Evolutionary conservation across 2,888 invertebrate species (phyloP), one percentile per base, ranked within the genome.

Genomic region (Ptilodon capucinus): DNA sequence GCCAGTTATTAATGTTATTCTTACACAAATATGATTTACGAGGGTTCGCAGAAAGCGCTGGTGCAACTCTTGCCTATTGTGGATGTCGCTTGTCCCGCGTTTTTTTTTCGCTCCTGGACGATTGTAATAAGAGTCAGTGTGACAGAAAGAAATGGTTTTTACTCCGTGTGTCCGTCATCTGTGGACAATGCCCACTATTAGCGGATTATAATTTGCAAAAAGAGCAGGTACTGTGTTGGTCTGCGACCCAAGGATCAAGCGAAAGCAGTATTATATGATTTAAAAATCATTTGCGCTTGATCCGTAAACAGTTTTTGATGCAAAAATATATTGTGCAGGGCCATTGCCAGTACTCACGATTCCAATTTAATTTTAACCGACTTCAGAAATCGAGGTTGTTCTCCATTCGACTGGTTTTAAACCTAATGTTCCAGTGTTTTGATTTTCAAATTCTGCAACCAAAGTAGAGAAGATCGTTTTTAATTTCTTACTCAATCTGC

Each of bases 161-260:
- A 74, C 76, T 74, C 64, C 66, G 70, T 71, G 66, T 71, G 79
- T 80, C 83, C 81, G 79, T 84, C 84, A 79, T 81, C 77, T 80
- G 81, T 48, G 83, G 84, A 90, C 89, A 89, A 89, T 88, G 89
- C 88, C 89, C 86, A 84, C 89, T 87, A 88, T 90, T 89, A 88
- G 78, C 81, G 84, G 84, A 85, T 88, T 87, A 87, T 83, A 79
- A 84, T 81, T 72, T 71, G 81, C 88, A 84, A 88, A 87, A 88
- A 85, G 81, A 83, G 87, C 89, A 89, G 89, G 88, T 87, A 86
- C 79, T 58, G 68, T 70, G 62, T 42, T 50, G 39, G 41, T 42
- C 55, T 54, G 52, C 53, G 57, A 60, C 36, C 40, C 54, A 60
- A 65, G 66, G 42, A 44, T 62, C 51, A 51, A 68, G 76, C 61